These are phyloP conservation scores for Glossosoma conforme DNA, from an alignment of 1,140 invertebrate genomes.

Conservation along the genomic window DNA sequence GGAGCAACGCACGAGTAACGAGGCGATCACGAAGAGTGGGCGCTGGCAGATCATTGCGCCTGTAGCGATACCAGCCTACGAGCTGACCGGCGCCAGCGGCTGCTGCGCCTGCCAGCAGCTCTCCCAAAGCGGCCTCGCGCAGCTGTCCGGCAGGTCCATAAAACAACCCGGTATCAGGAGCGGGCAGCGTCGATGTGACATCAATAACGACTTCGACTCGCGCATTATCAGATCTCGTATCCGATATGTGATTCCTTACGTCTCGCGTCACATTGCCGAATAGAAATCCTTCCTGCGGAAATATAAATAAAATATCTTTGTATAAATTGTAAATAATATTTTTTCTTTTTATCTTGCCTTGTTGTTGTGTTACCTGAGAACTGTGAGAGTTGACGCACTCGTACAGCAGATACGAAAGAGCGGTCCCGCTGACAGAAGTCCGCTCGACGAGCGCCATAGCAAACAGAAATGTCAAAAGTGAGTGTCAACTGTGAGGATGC, in stretches of 20 bases:
- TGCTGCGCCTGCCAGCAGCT: constrained; percentile 47
- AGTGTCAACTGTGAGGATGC: too few species aligned
- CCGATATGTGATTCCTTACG: constrained; percentile 61
- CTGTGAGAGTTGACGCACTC: constrained; percentile 55
- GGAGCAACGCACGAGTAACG: constrained; percentile 54
- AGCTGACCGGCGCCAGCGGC: constrained; percentile 50
- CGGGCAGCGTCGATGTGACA: constrained; percentile 53
- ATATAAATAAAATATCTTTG: constrained; percentile 5
- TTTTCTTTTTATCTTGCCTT: background rate
- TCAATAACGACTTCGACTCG: constrained; percentile 54
- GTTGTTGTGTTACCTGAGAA: constrained; percentile 59
- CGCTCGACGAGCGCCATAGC: constrained; percentile 47
- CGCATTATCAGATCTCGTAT: constrained; percentile 56
- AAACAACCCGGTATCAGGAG: constrained; percentile 50
- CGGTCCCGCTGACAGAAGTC: constrained; percentile 51
- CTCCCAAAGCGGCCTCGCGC: constrained; percentile 47
- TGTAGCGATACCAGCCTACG: constrained; percentile 61
- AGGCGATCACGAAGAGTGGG: constrained; percentile 53
- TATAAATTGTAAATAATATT: background rate
- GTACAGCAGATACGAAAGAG: constrained; percentile 57
- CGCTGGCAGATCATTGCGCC: constrained; percentile 46
- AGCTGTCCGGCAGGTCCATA: constrained; percentile 52
- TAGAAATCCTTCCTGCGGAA: constrained; percentile 60
- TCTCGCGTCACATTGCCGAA: constrained; percentile 55
- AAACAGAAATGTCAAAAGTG: too few species aligned